phyloP scores from a whole-genome alignment of 2,113 vertebrate genomes.

The Thamnaconus septentrionalis region DNA sequence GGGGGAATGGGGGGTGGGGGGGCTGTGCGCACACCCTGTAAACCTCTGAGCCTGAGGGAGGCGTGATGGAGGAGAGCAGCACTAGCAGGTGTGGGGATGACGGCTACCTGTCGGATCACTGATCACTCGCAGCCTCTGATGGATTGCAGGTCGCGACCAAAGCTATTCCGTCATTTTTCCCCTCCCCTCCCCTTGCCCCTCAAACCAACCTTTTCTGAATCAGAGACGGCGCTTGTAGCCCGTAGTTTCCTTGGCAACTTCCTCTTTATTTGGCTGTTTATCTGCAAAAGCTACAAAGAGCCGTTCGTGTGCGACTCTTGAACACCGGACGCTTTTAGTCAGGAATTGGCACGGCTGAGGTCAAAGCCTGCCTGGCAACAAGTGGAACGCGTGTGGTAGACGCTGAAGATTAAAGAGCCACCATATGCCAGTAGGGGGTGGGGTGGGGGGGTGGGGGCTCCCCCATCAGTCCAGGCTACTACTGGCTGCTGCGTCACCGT shows the following conservation, averaged over 20 bases:
- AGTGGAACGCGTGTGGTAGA: slow-evolving; percentile 26
- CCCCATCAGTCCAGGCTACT: too few species aligned
- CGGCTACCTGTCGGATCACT: slow-evolving; percentile 55
- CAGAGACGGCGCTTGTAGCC: too few species aligned
- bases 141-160: slow-evolving; percentile 38
- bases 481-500: too few species aligned
- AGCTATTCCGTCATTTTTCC: neutral
- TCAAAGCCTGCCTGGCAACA: too few species aligned
- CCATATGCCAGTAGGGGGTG: slow-evolving; percentile 43
- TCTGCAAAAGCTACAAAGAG: too few species aligned
- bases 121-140: slow-evolving; percentile 58
- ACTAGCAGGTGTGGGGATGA: slow-evolving; percentile 50
- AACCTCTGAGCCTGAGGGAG: slow-evolving; percentile 25
- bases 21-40: slow-evolving; percentile 13
- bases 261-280: neutral
- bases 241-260: slow-evolving; percentile 61
- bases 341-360: neutral
- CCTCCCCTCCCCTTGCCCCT: too few species aligned
- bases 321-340: slow-evolving; percentile 6
- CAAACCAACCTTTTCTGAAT: too few species aligned
- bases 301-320: too few species aligned
- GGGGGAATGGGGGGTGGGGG: slow-evolving; percentile 9
- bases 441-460: too few species aligned
- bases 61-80: slow-evolving; percentile 54
- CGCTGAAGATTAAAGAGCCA: slow-evolving; percentile 53